A percentile compares a stretch with the other conserved stretches of the same genome.
Evolutionary conservation across 92 coral and sea anemone species (phyloP).

Genomic region (Isaurus tuberculatus): DNA sequence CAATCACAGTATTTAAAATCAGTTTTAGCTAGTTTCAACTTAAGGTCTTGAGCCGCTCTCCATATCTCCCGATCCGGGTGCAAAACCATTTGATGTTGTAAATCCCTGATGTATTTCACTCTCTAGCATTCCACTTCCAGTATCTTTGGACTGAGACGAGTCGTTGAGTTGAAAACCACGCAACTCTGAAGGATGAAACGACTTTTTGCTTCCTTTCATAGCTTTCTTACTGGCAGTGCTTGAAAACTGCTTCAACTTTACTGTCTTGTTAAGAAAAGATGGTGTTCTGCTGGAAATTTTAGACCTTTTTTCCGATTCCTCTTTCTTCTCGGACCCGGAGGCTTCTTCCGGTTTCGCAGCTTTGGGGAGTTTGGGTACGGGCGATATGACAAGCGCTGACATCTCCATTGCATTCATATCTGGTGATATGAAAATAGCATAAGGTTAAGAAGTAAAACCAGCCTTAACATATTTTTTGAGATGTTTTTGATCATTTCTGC

Average conservation of each 20-base stretch:
- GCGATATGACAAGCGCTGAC: conserved; percentile 89
- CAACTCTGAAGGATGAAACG: conserved; percentile 21
- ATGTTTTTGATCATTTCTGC: too few relatives aligned
- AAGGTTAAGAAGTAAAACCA: too few relatives aligned
- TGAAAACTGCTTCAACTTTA: neutral
- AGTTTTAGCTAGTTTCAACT: neutral
- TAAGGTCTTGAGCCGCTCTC: conserved; percentile 30
- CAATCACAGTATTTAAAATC: too few relatives aligned
- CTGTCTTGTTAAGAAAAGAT: conserved; percentile 14
- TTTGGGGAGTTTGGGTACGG: conserved; percentile 72
- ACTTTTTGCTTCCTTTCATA: conserved; percentile 18
- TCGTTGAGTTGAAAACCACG: conserved; percentile 33
- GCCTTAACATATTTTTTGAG: too few relatives aligned
- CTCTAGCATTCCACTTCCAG: conserved; percentile 44
- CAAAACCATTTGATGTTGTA: conserved; percentile 24
- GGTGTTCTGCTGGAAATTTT: neutral
- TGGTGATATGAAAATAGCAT: conserved; percentile 12
- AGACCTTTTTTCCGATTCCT: conserved; percentile 23
- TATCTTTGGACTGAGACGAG: conserved; percentile 27
- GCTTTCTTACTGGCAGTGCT: conserved; percentile 2
- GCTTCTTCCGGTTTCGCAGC: conserved; percentile 60
- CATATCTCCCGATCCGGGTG: conserved; percentile 31
- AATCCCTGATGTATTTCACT: conserved; percentile 42
- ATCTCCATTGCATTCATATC: conserved; percentile 97
- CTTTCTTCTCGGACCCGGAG: neutral